phyloP scores from a whole-genome alignment of 2,888 invertebrate genomes.

The Prostheceraeus crozeri region DNA sequence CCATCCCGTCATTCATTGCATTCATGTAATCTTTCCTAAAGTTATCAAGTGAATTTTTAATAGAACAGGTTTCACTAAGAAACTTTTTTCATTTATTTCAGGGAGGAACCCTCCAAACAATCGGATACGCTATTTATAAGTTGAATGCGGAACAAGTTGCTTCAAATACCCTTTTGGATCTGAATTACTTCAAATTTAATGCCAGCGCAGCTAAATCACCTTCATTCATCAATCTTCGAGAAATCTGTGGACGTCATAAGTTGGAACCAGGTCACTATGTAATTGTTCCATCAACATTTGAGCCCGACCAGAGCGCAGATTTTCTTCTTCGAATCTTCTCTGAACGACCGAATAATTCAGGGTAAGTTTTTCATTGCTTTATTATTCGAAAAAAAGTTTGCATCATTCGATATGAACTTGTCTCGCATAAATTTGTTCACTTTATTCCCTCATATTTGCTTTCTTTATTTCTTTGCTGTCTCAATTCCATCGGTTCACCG shows the following conservation, averaged over 20 bases:
- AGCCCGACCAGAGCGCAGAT: conserved; percentile 88
- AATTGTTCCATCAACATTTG: conserved; percentile 92
- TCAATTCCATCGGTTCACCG: too few species aligned
- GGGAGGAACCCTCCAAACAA: conserved; percentile 82
- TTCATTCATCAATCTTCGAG: conserved; percentile 87
- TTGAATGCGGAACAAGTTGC: conserved; percentile 62
- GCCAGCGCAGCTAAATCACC: conserved; percentile 80
- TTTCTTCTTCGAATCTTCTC: conserved; percentile 89
- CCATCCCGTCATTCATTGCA: too few species aligned
- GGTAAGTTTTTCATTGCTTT: too few species aligned
- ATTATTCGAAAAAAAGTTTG: too few species aligned
- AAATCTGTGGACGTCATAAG: conserved; percentile 84
- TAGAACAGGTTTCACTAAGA: too few species aligned
- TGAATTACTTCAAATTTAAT: conserved; percentile 88
- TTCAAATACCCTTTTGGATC: too few species aligned
- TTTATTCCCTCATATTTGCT: too few species aligned
- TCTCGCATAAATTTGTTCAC: too few species aligned
- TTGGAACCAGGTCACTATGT: conserved; percentile 86
- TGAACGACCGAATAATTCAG: conserved; percentile 62
- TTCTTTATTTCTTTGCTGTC: too few species aligned
- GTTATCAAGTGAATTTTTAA: too few species aligned
- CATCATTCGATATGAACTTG: too few species aligned
- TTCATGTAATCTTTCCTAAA: too few species aligned
- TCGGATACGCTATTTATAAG: conserved; percentile 89
- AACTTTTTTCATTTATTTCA: conserved; percentile 72